Conservation (phyloP, 2,888 invertebrate species). For the Trissonchulus sp. region DNA sequence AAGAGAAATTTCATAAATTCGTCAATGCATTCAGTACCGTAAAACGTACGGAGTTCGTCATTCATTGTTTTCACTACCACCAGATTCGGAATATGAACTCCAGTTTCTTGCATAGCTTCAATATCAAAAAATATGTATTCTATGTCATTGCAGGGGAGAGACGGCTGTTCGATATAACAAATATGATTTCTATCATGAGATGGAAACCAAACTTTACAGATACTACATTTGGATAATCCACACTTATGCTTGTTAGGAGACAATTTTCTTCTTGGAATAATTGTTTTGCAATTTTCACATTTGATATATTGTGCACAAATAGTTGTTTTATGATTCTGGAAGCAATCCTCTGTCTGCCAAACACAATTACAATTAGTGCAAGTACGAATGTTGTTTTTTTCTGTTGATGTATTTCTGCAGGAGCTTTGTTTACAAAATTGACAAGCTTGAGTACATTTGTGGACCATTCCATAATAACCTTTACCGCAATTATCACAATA, state of each 20-base stretch:
- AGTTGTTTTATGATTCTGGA: not conserved
- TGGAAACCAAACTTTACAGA: not conserved
- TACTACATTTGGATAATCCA: not conserved
- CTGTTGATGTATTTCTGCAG: not conserved
- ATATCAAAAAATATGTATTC: conserved; percentile 19
- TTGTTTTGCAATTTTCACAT: not conserved
- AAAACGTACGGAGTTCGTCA: not conserved
- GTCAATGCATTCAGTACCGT: not conserved
- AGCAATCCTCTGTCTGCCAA: not conserved
- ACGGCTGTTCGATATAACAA: not conserved
- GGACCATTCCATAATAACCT: not conserved
- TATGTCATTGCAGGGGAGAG: not conserved
- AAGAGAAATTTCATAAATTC: conserved; percentile 18
- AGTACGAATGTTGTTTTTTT: not conserved
- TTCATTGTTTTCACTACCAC: not conserved
- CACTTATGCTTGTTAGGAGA: not conserved
- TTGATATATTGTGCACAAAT: not conserved
- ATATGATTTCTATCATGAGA: not conserved
- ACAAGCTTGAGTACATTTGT: not conserved
- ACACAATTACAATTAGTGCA: not conserved
- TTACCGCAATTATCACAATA: not conserved
- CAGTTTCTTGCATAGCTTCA: conserved; percentile 17
- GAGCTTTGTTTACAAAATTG: not conserved
- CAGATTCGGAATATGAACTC: conserved; percentile 20
- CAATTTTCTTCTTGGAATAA: not conserved